Conservation (phyloP, 1,140 invertebrate genomes). For the Lasioglossum baleicum region DNA sequence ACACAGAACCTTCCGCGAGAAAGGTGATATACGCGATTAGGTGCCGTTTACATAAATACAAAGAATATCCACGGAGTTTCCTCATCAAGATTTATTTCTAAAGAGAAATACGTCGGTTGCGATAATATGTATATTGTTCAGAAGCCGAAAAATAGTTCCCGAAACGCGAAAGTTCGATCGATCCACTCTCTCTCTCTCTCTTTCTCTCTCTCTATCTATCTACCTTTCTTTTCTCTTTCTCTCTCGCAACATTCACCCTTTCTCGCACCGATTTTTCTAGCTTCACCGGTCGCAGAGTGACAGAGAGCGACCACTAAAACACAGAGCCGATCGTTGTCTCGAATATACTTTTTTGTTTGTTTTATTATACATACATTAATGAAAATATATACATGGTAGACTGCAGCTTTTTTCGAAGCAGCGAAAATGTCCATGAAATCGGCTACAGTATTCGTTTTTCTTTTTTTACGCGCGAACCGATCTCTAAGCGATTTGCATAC, state of each 20-base stretch:
- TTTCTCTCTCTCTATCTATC: no score
- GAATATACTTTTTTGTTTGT: slow-evolving; percentile 64
- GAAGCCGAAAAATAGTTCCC: slow-evolving; percentile 39
- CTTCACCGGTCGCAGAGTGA: not conserved
- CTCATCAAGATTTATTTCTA: slow-evolving; percentile 38
- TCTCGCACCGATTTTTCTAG: not conserved
- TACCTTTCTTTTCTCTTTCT: no score
- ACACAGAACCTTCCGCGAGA: slow-evolving; percentile 9
- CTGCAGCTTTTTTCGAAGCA: slow-evolving; percentile 78
- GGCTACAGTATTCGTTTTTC: slow-evolving; percentile 56
- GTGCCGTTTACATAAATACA: slow-evolving; percentile 20
- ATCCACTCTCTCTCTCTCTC: not conserved
- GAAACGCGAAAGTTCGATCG: slow-evolving; percentile 10
- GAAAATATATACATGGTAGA: slow-evolving; percentile 81
- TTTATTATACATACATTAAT: slow-evolving; percentile 79
- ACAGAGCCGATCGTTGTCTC: slow-evolving; percentile 53
- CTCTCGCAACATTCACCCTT: no score
- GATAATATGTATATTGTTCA: slow-evolving; percentile 23
- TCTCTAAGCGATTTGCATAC: slow-evolving; percentile 6
- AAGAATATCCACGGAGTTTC: slow-evolving; percentile 18
- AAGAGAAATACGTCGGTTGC: slow-evolving; percentile 20
- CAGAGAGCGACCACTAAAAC: slow-evolving; percentile 16
- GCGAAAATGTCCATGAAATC: slow-evolving; percentile 74
- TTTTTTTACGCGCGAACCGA: slow-evolving; percentile 37
- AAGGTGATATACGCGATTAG: slow-evolving; percentile 4